A percentile compares a stretch with the other conserved stretches of the same genome.
Evolutionary conservation across 2,113 vertebrate genomes (phyloP).

Genomic region (Pagrus major): DNA sequence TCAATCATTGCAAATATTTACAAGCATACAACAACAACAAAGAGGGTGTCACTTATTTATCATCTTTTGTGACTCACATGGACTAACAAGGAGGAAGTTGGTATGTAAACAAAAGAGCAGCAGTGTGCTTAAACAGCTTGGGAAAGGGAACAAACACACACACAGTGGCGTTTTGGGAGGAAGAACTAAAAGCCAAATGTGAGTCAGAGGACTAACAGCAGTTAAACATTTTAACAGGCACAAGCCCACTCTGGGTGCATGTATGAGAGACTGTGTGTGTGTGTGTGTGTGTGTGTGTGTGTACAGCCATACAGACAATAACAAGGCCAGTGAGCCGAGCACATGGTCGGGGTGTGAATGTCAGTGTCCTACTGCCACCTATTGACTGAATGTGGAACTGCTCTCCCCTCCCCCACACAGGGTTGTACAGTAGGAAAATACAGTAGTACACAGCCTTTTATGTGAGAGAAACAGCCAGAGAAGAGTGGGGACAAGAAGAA

Average conservation of each 20-base stretch:
- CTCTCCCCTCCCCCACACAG: conserved; percentile 66
- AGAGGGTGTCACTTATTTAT: conserved; percentile 12
- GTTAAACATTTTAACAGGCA: conserved; percentile 76
- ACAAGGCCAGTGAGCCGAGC: conserved; percentile 55
- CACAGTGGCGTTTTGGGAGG: conserved; percentile 41
- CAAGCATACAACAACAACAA: conserved; percentile 23
- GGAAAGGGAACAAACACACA: conserved; percentile 33
- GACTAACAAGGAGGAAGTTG: conserved; percentile 52
- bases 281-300: conserved; percentile 25
- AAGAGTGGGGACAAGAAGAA: not conserved
- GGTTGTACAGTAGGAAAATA: conserved; percentile 32
- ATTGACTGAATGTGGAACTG: conserved; percentile 56
- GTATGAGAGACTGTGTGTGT: conserved; percentile 35
- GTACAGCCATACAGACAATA: conserved; percentile 60
- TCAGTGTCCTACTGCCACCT: conserved; percentile 80
- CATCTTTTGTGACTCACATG: conserved; percentile 30
- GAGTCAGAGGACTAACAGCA: conserved; percentile 74
- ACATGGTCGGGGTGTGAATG: conserved; percentile 54
- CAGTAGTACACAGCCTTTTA: conserved; percentile 17
- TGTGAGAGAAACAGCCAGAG: conserved; percentile 3
- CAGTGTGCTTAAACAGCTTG: conserved; percentile 44
- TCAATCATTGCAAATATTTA: conserved; percentile 41
- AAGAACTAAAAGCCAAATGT: conserved; percentile 74
- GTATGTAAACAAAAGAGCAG: conserved; percentile 55
- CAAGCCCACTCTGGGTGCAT: conserved; percentile 42